These are phyloP conservation scores for Dromas ardeola DNA, from an alignment of 2,113 vertebrate species.

Conservation along the genomic window DNA sequence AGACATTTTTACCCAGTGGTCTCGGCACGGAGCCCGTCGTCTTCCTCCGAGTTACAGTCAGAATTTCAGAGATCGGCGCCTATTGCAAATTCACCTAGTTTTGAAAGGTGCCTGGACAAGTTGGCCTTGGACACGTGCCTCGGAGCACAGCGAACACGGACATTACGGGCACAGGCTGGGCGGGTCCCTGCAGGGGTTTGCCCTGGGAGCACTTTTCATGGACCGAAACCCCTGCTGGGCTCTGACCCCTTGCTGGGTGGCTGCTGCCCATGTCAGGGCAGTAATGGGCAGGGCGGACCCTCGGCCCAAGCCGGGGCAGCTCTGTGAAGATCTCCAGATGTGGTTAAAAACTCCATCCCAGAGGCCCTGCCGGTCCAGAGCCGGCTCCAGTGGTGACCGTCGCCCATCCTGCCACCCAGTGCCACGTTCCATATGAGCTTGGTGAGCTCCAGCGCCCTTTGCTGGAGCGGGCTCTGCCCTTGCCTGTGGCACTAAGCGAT, in stretches of 20 bases:
- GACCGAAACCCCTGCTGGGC: not conserved
- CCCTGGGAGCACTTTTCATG: too few relatives aligned
- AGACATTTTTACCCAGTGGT: not conserved
- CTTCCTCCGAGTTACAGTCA: not conserved
- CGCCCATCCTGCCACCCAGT: too few relatives aligned
- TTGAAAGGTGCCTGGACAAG: not conserved
- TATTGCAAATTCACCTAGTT: not conserved
- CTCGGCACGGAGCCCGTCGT: accelerated
- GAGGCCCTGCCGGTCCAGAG: accelerated
- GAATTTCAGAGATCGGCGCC: not conserved
- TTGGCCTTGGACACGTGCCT: not conserved
- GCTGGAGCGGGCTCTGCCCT: not conserved
- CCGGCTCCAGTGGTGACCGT: accelerated
- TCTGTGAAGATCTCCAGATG: not conserved
- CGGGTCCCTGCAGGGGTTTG: not conserved
- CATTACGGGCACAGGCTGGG: not conserved
- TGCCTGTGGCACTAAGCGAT: accelerated
- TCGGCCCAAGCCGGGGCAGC: accelerated
- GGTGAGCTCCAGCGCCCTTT: not conserved
- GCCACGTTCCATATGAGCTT: accelerated
- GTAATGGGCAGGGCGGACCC: not conserved
- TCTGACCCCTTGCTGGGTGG: not conserved
- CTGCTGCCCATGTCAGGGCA: not conserved
- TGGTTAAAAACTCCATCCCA: not conserved
- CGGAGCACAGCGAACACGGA: accelerated